phyloP scores from a whole-genome alignment of 2,113 vertebrate species.

The Donacobius atricapilla region DNA sequence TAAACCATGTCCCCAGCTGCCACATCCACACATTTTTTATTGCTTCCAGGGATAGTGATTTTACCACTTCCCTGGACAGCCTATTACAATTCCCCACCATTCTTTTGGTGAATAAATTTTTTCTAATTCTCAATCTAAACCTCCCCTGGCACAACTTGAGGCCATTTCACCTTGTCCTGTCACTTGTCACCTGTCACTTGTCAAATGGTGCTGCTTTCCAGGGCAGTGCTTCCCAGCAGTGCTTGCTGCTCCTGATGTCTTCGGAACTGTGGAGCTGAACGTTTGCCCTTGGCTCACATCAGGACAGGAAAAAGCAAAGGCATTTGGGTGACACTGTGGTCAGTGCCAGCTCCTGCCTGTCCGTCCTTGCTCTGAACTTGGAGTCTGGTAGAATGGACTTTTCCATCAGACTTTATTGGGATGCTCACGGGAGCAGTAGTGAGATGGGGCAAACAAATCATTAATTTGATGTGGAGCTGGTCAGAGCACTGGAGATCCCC shows the following conservation, averaged over 20 bases:
- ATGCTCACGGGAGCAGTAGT: fast-evolving
- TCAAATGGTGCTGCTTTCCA: neutral
- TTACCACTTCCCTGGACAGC: neutral
- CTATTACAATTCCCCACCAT: neutral
- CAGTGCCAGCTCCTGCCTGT: neutral
- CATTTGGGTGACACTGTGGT: neutral
- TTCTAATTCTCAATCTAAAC: neutral
- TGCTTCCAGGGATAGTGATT: neutral
- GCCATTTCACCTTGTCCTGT: neutral
- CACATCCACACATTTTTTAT: neutral
- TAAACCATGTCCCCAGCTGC: neutral
- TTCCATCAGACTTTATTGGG: neutral
- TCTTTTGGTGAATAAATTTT: neutral
- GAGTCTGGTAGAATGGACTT: neutral
- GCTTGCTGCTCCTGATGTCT: neutral
- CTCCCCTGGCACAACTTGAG: neutral
- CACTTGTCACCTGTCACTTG: neutral
- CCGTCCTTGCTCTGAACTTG: neutral
- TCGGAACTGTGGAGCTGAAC: fast-evolving
- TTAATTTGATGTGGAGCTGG: neutral
- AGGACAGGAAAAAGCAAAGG: neutral
- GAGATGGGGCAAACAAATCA: neutral
- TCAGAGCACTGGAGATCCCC: neutral
- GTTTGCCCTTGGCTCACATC: neutral
- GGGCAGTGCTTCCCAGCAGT: neutral